A percentile compares a stretch with the other conserved stretches of the same genome.
Evolutionary conservation across 2,888 invertebrate species (phyloP).

Genomic region (Pomacea canaliculata): DNA sequence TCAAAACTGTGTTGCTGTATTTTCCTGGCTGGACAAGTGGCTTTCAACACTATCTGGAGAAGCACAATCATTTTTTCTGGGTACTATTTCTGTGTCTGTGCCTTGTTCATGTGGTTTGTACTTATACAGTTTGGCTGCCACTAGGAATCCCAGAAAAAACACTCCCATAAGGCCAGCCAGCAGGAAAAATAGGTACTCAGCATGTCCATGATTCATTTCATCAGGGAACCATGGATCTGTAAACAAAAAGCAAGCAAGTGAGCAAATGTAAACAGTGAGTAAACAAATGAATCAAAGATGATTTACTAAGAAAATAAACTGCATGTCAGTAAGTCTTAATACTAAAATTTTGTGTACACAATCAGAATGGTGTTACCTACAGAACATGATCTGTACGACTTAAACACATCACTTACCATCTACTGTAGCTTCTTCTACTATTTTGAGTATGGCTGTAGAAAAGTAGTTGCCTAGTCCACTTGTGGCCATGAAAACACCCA

Average conservation of each 20-base stretch:
- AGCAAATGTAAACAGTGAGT: neutral
- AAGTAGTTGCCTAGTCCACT: conserved; percentile 60
- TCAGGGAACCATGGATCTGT: conserved; percentile 57
- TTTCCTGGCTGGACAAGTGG: neutral
- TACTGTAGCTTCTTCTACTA: conserved; percentile 48
- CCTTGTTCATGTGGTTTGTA: conserved; percentile 17
- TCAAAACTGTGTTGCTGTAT: neutral
- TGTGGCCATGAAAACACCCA: conserved; percentile 61
- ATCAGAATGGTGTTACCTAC: no score
- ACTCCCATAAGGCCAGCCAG: conserved; percentile 46
- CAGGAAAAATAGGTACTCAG: conserved; percentile 54
- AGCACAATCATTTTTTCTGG: no score
- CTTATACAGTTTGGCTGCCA: conserved; percentile 43
- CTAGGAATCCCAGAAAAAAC: conserved; percentile 37
- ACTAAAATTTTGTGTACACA: no score
- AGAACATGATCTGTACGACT: no score
- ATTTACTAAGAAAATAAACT: no score
- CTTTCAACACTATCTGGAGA: neutral
- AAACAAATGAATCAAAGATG: no score
- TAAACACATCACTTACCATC: conserved; percentile 36
- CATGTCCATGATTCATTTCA: conserved; percentile 55
- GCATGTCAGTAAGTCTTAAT: no score
- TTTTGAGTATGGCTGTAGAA: conserved; percentile 51
- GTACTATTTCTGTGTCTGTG: neutral
- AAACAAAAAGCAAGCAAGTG: neutral